A percentile compares a stretch with the other conserved stretches of the same genome.
phyloP scores from a whole-genome alignment of 2,888 invertebrate genomes.

The Strigamia transsilvanica region DNA sequence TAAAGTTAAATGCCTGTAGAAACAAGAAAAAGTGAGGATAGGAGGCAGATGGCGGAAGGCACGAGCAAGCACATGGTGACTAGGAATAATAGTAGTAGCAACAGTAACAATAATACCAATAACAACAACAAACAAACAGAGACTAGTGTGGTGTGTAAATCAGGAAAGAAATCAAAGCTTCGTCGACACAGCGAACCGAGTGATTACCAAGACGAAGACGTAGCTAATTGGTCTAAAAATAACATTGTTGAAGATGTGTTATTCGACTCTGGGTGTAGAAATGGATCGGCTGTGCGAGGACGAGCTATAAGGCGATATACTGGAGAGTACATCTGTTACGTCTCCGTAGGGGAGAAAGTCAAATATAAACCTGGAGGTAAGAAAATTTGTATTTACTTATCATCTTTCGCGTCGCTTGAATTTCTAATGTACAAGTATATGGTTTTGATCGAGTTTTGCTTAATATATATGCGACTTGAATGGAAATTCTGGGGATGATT shows the following conservation, averaged over 20 bases:
- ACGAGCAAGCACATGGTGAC: constrained; percentile 41
- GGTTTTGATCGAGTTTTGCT: too few species aligned
- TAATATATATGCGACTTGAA: too few species aligned
- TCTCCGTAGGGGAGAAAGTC: constrained; percentile 60
- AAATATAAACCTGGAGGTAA: constrained; percentile 65
- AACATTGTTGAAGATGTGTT: constrained; percentile 27
- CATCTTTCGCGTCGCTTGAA: neutral
- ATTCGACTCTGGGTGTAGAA: constrained; percentile 2
- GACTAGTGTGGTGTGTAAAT: neutral
- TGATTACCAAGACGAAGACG: constrained; percentile 38
- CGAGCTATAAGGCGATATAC: constrained; percentile 31
- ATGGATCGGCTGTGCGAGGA: constrained; percentile 52
- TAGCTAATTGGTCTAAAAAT: constrained; percentile 41
- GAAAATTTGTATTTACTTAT: constrained; percentile 52
- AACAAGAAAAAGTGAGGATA: constrained; percentile 27
- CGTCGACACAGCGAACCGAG: neutral
- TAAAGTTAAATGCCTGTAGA: constrained; percentile 33
- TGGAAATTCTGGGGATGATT: too few species aligned
- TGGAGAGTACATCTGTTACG: constrained; percentile 61
- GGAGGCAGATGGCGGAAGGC: constrained; percentile 39
- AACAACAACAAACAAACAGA: constrained; percentile 19
- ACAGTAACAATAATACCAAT: neutral
- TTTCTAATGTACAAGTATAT: too few species aligned
- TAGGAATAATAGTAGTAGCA: neutral
- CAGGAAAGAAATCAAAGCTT: neutral